phyloP scores from a whole-genome alignment of 2,797 vertebrate species.

The Darevskia mixta region DNA sequence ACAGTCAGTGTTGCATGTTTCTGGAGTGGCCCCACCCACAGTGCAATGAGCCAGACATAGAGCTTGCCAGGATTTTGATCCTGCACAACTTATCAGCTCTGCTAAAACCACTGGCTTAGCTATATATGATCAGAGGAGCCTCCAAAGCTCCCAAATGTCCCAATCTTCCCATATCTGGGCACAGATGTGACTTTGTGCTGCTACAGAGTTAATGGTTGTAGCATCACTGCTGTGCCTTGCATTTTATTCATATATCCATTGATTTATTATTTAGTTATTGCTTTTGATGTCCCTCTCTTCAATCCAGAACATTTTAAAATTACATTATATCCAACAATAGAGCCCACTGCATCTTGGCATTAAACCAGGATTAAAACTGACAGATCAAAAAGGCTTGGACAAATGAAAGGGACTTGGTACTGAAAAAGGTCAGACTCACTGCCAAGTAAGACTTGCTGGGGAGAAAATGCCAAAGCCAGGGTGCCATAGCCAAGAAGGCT shows the following conservation, averaged over 20 bases:
- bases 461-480: background rate
- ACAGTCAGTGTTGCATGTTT: background rate
- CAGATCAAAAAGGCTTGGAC: background rate
- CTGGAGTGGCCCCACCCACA: background rate
- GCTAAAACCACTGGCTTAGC: background rate
- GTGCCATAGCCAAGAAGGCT: background rate
- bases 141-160: no score
- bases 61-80: background rate
- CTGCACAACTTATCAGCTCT: no score
- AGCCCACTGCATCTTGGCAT: no score
- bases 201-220: no score
- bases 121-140: no score
- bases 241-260: background rate
- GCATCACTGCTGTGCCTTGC: no score
- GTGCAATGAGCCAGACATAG: background rate
- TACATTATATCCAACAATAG: background rate
- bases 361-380: background rate
- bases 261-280: background rate
- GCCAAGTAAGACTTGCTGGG: background rate
- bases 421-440: background rate
- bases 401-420: background rate
- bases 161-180: no score
- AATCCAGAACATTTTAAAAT: background rate
- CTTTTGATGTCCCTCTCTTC: background rate
- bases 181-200: no score